These are phyloP conservation scores for Leptinotarsa peninsularis DNA, from an alignment of 2,888 invertebrate species.

Conservation along the genomic window DNA sequence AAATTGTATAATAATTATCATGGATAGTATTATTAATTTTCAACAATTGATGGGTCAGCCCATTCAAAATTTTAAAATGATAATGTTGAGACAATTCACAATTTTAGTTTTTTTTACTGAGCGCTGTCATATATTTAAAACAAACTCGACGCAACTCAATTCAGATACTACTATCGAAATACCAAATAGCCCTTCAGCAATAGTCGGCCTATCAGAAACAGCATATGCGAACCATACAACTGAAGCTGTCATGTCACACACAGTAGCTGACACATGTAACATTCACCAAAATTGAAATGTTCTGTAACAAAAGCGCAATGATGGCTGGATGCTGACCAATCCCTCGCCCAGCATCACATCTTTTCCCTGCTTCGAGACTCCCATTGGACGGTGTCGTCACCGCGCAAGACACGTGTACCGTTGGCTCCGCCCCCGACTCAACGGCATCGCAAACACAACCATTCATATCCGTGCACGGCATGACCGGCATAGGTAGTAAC, in stretches of 20 bases:
- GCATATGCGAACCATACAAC: constrained; percentile 63
- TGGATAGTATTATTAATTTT: no score
- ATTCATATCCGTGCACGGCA: constrained; percentile 25
- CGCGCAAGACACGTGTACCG: constrained; percentile 59
- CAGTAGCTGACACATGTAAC: constrained; percentile 65
- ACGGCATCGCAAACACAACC: constrained; percentile 47
- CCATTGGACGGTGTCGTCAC: constrained; percentile 57
- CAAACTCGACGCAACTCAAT: no score
- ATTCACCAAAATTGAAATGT: constrained; percentile 65
- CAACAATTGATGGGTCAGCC: no score
- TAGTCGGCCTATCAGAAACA: constrained; percentile 56
- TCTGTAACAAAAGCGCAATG: constrained; percentile 61
- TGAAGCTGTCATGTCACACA: constrained; percentile 65
- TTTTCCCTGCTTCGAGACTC: constrained; percentile 53
- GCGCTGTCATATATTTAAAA: no score
- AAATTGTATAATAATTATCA: no score
- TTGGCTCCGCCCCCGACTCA: constrained; percentile 54
- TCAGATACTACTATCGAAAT: background rate
- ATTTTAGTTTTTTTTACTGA: no score
- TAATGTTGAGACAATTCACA: no score
- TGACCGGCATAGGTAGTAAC: constrained; percentile 33
- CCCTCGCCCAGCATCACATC: constrained; percentile 61
- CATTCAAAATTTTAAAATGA: no score
- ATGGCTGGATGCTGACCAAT: constrained; percentile 67
- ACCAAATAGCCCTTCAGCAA: background rate